Base-by-base conservation (phyloP, 1,140 invertebrate genomes). In the Ganaspis sp. region DNA sequence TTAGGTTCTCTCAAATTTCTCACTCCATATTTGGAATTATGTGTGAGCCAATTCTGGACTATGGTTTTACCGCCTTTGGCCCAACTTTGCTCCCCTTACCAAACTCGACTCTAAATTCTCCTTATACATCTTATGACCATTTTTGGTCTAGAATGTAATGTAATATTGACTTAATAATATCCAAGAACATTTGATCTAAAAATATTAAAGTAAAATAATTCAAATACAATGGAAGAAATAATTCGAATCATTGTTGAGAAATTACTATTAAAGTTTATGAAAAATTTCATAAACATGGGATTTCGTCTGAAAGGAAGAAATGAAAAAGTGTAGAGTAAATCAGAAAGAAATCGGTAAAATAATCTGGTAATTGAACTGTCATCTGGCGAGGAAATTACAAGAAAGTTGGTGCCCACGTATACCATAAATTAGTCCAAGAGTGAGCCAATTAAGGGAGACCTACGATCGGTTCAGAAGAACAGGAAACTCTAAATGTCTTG, bases 1-100 rank as follows among this genome's bases (percentile, higher is more conserved):
- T 89, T 90, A 85, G 85, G 87, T 88, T 89, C 88, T 90, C 88
- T 90, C 88, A 90, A 89, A 90, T 90, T 90, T 90, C 88, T 89
- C 87, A 89, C 87, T 81, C 88, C 88, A 89, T 90, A 90, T 90
- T 90, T 88, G 88, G 88, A 78, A 88, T 90, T 90, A 89, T 88
- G 85, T 79, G 81, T 76, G 78, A 83, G 76, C 81, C 79, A 72
- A 21, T 58, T 49, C 15, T 72, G 42, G n/a, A 73, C 19, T 34
- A 6, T 34, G 29, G 29, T 34, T 34, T 34, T 34, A 34, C 29
- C 29, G 29, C 29, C 6, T 34, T 34, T 34, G 29, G 29, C 6
- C 29, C 29, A 34, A 34, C n/a, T n/a, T n/a, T n/a, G n/a, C n/a
- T n/a, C n/a, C n/a, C n/a, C n/a, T n/a, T n/a, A n/a, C 29, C 29